phyloP scores from a whole-genome alignment of 2,113 vertebrate genomes.

The Paralichthys olivaceus region DNA sequence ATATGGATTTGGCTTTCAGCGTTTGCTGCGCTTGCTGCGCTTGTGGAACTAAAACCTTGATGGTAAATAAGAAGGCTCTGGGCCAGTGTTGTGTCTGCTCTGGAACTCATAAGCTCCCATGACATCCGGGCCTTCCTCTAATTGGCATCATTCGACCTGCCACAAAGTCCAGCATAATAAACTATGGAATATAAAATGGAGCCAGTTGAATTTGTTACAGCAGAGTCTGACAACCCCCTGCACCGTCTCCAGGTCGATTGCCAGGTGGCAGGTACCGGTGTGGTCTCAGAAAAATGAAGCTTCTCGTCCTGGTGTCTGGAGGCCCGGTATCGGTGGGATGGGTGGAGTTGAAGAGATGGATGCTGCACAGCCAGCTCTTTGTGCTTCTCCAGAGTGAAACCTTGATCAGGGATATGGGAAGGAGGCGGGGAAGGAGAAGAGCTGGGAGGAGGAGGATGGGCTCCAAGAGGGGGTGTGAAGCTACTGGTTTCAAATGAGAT shows the following conservation, averaged over 20 bases:
- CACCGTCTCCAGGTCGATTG: slow-evolving; percentile 32
- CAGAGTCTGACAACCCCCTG: slow-evolving; percentile 9
- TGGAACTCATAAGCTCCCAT: slow-evolving; percentile 28
- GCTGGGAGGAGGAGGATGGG: slow-evolving; percentile 46
- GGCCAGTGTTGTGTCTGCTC: slow-evolving; percentile 1
- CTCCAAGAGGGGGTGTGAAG: slow-evolving; percentile 63
- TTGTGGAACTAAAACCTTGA: slow-evolving; percentile 20
- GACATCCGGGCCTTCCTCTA: slow-evolving; percentile 30
- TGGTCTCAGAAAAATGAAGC: slow-evolving; percentile 27
- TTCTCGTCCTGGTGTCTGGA: slow-evolving; percentile 36
- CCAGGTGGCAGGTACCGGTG: slow-evolving; percentile 48
- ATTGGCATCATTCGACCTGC: slow-evolving; percentile 42
- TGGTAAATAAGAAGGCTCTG: slow-evolving; percentile 18
- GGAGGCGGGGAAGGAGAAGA: slow-evolving; percentile 35
- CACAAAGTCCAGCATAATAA: slow-evolving; percentile 31
- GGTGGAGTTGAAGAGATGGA: slow-evolving; percentile 48
- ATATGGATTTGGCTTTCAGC: slow-evolving; percentile 40
- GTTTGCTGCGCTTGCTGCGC: slow-evolving; percentile 21
- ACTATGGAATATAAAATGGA: slow-evolving; percentile 39
- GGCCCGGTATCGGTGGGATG: slow-evolving; percentile 34
- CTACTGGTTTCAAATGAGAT: slow-evolving; percentile 77
- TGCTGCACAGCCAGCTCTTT: slow-evolving; percentile 52
- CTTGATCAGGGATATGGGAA: slow-evolving; percentile 67
- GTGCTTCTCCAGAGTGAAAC: slow-evolving; percentile 64
- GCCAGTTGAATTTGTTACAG: slow-evolving; percentile 36